Evolutionary conservation across 2,888 invertebrate genomes (phyloP), one percentile per base, ranked within the genome.

Genomic region (Xestobium rufovillosum): DNA sequence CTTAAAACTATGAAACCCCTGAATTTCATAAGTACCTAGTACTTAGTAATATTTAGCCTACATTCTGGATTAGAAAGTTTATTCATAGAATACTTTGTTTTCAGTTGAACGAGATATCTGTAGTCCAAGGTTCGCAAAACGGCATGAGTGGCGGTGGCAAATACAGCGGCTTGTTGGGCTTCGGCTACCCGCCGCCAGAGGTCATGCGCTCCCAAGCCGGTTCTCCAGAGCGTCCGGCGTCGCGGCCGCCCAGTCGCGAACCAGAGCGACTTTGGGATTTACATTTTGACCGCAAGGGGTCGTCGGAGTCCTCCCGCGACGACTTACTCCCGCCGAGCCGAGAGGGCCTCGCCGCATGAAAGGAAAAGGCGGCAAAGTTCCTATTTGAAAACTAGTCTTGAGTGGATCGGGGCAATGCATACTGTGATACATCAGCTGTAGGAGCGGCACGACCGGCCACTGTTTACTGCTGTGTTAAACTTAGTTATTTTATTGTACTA

Each of bases 51-150:
- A n/a, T n/a, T n/a, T n/a, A n/a, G n/a, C n/a, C n/a, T n/a, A n/a
- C n/a, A n/a, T n/a, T n/a, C n/a, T n/a, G n/a, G n/a, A n/a, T n/a
- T n/a, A n/a, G n/a, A n/a, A n/a, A n/a, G n/a, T n/a, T n/a, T n/a
- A n/a, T n/a, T n/a, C n/a, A n/a, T n/a, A n/a, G n/a, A n/a, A n/a
- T n/a, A n/a, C n/a, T n/a, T 39, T 47, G 47, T 43, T 66, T 69
- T 50, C 75, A 84, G 83, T 71, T 84, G 67, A 83, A 81, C 70
- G 83, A 84, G 69, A 83, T 84, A 69, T 81, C 82, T 54, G 81
- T 81, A 52, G 80, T 83, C 55, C 83, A 82, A 57, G 79, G 77
- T 61, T 78, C 76, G 51, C 81, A 80, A 61, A 83, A 81, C 53
- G 47, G 72, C 67, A 59, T 67, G 65, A 42, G 75, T 69, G 45